A percentile compares a stretch with the other conserved stretches of the same genome.
Conservation (phyloP, 2,888 invertebrate species). For the Parasteatoda lunata region DNA sequence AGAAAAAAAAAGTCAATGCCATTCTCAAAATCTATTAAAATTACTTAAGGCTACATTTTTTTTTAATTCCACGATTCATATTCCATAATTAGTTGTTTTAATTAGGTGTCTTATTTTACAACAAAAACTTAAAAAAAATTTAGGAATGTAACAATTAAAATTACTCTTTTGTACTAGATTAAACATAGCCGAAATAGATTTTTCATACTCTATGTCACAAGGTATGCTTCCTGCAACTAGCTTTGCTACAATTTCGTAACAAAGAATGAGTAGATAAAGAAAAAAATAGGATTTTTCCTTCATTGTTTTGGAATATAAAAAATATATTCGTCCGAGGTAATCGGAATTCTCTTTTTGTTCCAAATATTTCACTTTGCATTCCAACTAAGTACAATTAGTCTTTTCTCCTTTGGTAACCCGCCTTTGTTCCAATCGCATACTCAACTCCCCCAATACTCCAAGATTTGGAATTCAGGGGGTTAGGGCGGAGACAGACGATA, state of each 20-base stretch:
- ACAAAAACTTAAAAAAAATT: too few species aligned
- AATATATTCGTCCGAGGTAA: constrained; percentile 9
- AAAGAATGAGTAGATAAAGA: not conserved
- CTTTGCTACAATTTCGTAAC: not conserved
- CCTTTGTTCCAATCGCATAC: constrained; percentile 23
- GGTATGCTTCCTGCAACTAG: not conserved
- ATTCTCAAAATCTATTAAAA: too few species aligned
- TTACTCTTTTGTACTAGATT: not conserved
- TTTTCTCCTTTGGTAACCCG: not conserved
- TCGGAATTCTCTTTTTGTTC: not conserved
- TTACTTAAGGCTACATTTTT: too few species aligned
- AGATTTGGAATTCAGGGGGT: constrained; percentile 21
- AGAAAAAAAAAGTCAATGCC: too few species aligned
- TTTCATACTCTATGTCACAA: not conserved
- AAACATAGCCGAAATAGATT: not conserved
- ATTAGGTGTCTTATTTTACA: too few species aligned
- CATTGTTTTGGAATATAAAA: constrained; percentile 16
- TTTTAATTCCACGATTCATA: too few species aligned
- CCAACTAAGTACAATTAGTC: constrained; percentile 31
- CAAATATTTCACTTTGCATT: not conserved
- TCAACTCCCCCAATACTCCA: constrained; percentile 21
- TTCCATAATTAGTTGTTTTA: too few species aligned
- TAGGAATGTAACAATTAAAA: not conserved
- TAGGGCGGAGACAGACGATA: constrained; percentile 48
- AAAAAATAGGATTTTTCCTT: not conserved